Base-by-base conservation (phyloP, 2,888 invertebrate genomes). In the Brachyptera putata region DNA sequence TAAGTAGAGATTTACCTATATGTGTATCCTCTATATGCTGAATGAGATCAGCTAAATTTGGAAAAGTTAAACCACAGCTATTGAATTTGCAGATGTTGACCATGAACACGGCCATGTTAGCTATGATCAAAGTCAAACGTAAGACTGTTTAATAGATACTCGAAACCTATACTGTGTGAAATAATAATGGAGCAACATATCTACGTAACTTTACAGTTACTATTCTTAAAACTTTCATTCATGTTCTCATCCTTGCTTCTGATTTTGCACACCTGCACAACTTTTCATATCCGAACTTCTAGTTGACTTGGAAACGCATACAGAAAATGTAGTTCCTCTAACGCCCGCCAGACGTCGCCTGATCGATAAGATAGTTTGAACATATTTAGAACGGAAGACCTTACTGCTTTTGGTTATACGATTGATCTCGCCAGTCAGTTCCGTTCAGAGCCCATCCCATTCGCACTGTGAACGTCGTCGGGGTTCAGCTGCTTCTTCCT, bases 21-120 rank as follows among this genome's bases (percentile, higher is more conserved):
- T 91, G 91, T 69, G 85, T 87, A 74, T 88, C 87, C 81, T 91
- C 91, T 71, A 92, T 91, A 77, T 91, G 91, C 74, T 87, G 86
- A 73, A 91, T 91, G 73, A 91, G 79, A 74, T 89, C 89, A 69
- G 84, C 80, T 74, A 91, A 80, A 76, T 84, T 85, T 71, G 86
- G 84, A 83, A 91, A 92, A 71, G 84, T 88, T 74, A 88, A 83
- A 72, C 87, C 89, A 82, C 91, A 92, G 78, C 87, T 86, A 80
- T 86, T 85, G 78, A 86, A 91, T 83, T 89, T 90, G 81, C 91
- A 91, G 80, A 86, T 85, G 83, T 92, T 91, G 78, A 88, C 80
- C 82, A 91, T 84, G 82, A 91, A 91, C 81, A 91, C 89, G 79
- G 91, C 91, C 91, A 91, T 91, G 79, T 75, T 76, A 71, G 72